Base-by-base conservation (phyloP, 2,797 vertebrate genomes). In the Macropodus opercularis region DNA sequence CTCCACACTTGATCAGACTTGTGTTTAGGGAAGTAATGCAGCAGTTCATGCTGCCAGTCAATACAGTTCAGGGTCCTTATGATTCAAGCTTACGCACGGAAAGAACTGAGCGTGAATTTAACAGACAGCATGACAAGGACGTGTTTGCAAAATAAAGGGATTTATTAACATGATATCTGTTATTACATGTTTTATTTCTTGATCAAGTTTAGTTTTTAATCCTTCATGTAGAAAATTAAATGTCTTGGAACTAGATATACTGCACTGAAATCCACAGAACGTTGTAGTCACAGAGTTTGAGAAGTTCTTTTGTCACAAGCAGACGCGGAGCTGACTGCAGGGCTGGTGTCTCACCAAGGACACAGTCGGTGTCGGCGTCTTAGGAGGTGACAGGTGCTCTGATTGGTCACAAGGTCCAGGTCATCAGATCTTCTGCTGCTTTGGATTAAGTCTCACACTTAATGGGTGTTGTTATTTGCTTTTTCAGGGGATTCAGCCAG, bases 231-330 rank as follows among this genome's bases (percentile, higher is more conserved):
- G n/a, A n/a, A n/a, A n/a, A n/a, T 0, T 5, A 10, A 27, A 56
- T 36, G 13, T 21, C 5, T 29, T 47, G 6, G 19, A 26, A 18
- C 2, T 8, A 1, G n/a, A 41, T 8, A n/a, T 3, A 11, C 0
- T 18, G 38, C 8, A 31, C 10, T n/a, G 2, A n/a, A 21, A 60
- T 29, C 10, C 10, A 24, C 35, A 18, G 19, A 22, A 12, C n/a
- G n/a, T n/a, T n/a, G n/a, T n/a, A n/a, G n/a, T n/a, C n/a, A n/a
- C n/a, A n/a, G n/a, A n/a, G n/a, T n/a, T n/a, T n/a, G n/a, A n/a
- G n/a, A n/a, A n/a, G n/a, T n/a, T n/a, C n/a, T 57, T 73, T 42
- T 81, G 46, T 74, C 75, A 63, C 58, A 49, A 74, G 53, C 71
- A 82, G 72, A 77, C 79, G 69, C 36, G 19, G 0, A 14, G 2